These are phyloP conservation scores for Parauchenoglanis ngamensis DNA, from an alignment of 2,797 vertebrate species.

Conservation along the genomic window DNA sequence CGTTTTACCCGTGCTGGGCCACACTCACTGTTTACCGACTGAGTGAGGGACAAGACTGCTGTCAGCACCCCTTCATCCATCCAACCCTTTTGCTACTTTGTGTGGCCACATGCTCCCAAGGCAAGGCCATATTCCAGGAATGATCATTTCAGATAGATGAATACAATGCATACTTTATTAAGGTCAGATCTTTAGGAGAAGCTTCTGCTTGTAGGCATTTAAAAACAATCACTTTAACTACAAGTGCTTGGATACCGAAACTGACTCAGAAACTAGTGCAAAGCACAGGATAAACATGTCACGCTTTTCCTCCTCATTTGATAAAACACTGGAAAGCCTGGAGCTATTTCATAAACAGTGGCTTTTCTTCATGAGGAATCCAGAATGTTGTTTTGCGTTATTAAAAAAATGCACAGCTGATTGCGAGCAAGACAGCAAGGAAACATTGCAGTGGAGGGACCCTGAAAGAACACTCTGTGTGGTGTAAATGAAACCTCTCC, in stretches of 20 bases:
- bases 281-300: neutral
- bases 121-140: conserved; percentile 2
- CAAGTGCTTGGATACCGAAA: neutral
- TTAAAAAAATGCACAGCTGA: conserved; percentile 52
- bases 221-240: neutral
- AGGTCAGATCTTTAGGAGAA: neutral
- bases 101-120: conserved; percentile 13
- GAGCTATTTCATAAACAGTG: neutral
- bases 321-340: conserved; percentile 5
- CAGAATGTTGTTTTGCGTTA: neutral
- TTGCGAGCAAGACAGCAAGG: conserved; percentile 47
- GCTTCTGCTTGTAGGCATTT: neutral
- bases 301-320: neutral
- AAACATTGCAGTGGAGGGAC: conserved; percentile 42
- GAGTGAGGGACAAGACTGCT: conserved; percentile 71
- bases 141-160: conserved; percentile 7
- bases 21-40: conserved; percentile 72
- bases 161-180: neutral
- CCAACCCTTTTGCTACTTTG: conserved; percentile 34
- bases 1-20: conserved; percentile 78
- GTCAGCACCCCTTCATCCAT: conserved; percentile 62
- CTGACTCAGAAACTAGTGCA: neutral
- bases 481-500: conserved; percentile 56
- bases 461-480: conserved; percentile 61
- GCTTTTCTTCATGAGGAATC: conserved; percentile 16